Base-by-base conservation (phyloP, 2,113 vertebrate species). In the Arvicanthis niloticus region DNA sequence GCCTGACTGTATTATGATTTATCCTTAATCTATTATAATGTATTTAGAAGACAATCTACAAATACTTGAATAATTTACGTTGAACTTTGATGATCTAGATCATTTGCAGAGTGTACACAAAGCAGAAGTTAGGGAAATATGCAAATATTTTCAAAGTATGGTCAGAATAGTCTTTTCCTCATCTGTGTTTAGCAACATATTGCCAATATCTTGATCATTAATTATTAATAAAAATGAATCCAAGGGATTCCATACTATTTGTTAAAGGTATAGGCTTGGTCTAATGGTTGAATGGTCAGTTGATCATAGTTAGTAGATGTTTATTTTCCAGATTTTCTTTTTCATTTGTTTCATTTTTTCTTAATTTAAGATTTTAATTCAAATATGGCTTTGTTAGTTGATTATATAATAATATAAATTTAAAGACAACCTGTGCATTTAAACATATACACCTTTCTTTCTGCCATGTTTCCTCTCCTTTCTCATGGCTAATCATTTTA, bases 21-120 rank as follows among this genome's bases (percentile, higher is more conserved):
- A n/a, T 51, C 9, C 5, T 95, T 75, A 72, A 29, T 48, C 37
- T 45, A 37, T 53, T 58, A 15, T 53, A 75, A 42, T 45, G 82
- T 58, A 67, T 53, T 91, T 85, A 94, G 13, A 78, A 95, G 4
- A 56, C 73, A 37, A 91, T 45, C 5, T 67, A 51, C 45, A 95
- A 96, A 67, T n/a, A 87, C 62, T 29, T 26, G 62, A 65, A 65
- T 29, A 65, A 8, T 72, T 96, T 34, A 13, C 85, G 93, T 85
- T 93, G 10, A 75, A 29, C 2, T n/a, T 51, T 51, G 58, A 65
- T 26, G 53, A 82, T 51, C n/a, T 91, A 65, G 8, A 72, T 89
- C 12, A 53, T 96, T 95, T 86, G 72, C 31, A 12, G 11, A 58
- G n/a, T 53, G 9, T 29, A 7, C 45, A 40, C n/a, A 56, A 82